These are phyloP conservation scores for Chymomyza procnemis DNA, from an alignment of 2,888 invertebrate species.

Conservation along the genomic window DNA sequence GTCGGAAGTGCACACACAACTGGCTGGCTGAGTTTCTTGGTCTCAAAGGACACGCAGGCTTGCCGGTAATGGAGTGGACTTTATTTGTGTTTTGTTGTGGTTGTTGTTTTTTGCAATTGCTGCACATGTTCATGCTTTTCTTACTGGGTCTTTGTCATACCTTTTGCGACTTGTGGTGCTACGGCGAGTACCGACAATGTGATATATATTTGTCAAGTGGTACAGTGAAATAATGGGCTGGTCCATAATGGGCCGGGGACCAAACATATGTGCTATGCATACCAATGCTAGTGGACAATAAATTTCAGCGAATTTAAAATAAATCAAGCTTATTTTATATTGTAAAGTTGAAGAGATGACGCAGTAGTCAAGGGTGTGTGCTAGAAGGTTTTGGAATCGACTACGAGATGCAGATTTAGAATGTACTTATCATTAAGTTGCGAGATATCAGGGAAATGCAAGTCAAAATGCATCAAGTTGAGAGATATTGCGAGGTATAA, in stretches of 20 bases:
- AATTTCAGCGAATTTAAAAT: background rate
- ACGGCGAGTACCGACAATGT: constrained; percentile 22
- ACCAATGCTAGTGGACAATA: constrained; percentile 15
- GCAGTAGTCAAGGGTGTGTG: too few relatives aligned
- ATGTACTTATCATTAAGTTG: too few relatives aligned
- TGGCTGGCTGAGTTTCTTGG: constrained; percentile 13
- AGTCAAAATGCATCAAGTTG: too few relatives aligned
- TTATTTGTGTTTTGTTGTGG: constrained; percentile 62
- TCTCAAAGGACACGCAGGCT: constrained; percentile 41
- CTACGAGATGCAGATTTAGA: too few relatives aligned
- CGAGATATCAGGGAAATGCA: too few relatives aligned
- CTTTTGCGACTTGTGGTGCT: constrained; percentile 55
- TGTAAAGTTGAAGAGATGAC: background rate
- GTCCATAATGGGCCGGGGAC: background rate
- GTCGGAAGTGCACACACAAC: constrained; percentile 57
- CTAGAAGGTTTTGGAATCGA: too few relatives aligned
- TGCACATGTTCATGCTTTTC: constrained; percentile 26
- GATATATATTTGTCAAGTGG: constrained; percentile 13
- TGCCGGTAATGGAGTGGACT: constrained; percentile 75
- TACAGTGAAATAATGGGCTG: constrained; percentile 29
- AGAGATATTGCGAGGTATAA: too few relatives aligned
- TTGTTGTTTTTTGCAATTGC: constrained; percentile 15
- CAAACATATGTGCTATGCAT: constrained; percentile 34
- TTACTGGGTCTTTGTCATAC: constrained; percentile 10
- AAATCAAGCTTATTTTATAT: background rate